These are phyloP conservation scores for Zaprionus ghesquierei DNA, from an alignment of 1,140 invertebrate genomes.

Conservation along the genomic window DNA sequence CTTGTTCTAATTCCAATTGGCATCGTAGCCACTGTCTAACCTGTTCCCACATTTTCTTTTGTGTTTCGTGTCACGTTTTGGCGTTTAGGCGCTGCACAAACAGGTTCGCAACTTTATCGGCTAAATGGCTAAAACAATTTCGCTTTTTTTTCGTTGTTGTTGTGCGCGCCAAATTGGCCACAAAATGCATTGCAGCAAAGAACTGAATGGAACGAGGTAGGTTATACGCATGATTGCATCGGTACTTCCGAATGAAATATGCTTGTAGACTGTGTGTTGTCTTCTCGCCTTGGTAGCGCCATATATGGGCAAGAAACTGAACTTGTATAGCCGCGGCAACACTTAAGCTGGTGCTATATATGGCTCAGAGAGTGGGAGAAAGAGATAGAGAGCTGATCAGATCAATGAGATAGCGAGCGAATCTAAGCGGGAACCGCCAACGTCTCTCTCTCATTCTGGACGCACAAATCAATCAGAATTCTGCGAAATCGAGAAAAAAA, in stretches of 20 bases:
- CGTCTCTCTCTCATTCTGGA: conserved; percentile 4
- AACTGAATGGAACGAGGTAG: conserved; percentile 8
- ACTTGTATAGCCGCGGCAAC: conserved; percentile 5
- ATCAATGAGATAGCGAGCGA: not conserved
- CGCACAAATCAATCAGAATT: conserved; percentile 54
- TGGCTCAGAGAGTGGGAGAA: not conserved
- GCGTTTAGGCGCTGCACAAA: conserved; percentile 48
- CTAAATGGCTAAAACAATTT: conserved; percentile 62
- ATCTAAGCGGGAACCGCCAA: conserved; percentile 28
- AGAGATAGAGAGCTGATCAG: not conserved
- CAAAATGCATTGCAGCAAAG: conserved; percentile 31
- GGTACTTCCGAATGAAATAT: conserved; percentile 4
- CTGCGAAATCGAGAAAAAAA: conserved; percentile 1
- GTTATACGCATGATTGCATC: conserved; percentile 58
- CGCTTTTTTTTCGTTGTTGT: conserved; percentile 64
- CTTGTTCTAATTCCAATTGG: conserved; percentile 74
- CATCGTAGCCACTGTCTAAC: conserved; percentile 36
- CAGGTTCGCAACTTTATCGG: conserved; percentile 50
- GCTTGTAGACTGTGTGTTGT: not conserved
- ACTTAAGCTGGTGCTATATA: conserved; percentile 14
- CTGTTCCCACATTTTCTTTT: conserved; percentile 75
- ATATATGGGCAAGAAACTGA: conserved; percentile 29
- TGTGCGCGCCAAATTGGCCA: conserved; percentile 35
- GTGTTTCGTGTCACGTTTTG: conserved; percentile 71
- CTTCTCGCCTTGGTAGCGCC: conserved; percentile 24